phyloP scores from a whole-genome alignment of 2,113 vertebrate genomes.

The Takifugu flavidus region DNA sequence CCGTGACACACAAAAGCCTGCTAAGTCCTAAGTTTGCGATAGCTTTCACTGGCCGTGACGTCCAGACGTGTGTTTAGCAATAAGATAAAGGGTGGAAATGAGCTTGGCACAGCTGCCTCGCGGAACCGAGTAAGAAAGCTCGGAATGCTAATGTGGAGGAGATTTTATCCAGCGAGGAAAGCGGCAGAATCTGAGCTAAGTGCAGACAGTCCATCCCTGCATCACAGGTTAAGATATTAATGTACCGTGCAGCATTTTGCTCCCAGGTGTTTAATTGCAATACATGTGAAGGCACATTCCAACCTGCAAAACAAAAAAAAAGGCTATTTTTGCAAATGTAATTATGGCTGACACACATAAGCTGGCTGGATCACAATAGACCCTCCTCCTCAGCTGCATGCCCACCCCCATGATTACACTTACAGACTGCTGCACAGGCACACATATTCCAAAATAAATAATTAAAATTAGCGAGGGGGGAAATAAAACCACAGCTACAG shows the following conservation, averaged over 20 bases:
- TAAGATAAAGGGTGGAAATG: slow-evolving; percentile 13
- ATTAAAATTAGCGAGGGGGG: too few species aligned
- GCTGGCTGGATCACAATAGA: slow-evolving; percentile 53
- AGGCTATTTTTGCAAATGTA: slow-evolving; percentile 50
- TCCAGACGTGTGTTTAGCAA: slow-evolving; percentile 46
- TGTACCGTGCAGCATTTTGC: not conserved
- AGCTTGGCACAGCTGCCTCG: slow-evolving; percentile 30
- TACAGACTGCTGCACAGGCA: slow-evolving; percentile 13
- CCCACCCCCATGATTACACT: slow-evolving; percentile 48
- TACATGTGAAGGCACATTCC: too few species aligned
- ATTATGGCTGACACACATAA: slow-evolving; percentile 62
- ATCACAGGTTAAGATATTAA: slow-evolving; percentile 25
- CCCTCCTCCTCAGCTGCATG: slow-evolving; percentile 41
- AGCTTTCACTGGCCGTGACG: slow-evolving; percentile 23
- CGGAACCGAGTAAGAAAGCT: slow-evolving; percentile 54
- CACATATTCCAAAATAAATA: slow-evolving; percentile 2
- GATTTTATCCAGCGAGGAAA: slow-evolving; percentile 24
- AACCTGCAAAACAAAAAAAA: slow-evolving; percentile 24
- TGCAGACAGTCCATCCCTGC: slow-evolving; percentile 26
- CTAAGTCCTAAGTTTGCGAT: slow-evolving; percentile 20
- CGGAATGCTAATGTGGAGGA: slow-evolving; percentile 40
- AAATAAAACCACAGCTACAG: not conserved
- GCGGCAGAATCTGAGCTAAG: slow-evolving; percentile 18
- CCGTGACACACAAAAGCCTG: slow-evolving; percentile 55
- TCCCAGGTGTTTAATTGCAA: too few species aligned